Conservation (phyloP, 1,140 invertebrate genomes). For the Chironomus tepperi region DNA sequence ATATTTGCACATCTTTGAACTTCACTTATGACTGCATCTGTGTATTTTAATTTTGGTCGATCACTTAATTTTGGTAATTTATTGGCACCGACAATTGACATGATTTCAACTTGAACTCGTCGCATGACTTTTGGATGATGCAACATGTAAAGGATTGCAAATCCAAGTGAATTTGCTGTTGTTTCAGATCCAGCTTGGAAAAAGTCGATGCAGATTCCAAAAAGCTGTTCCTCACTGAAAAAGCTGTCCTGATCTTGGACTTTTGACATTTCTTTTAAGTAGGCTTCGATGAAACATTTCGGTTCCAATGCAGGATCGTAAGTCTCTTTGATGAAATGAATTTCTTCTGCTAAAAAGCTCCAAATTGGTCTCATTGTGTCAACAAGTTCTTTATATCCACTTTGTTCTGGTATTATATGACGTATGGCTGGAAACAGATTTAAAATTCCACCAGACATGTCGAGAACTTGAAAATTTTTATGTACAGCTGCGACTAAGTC, state of each 20-base stretch:
- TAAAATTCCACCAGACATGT: slow-evolving; percentile 56
- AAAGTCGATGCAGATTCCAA: slow-evolving; percentile 57
- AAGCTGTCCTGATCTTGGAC: not conserved
- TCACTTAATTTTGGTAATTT: slow-evolving; percentile 50
- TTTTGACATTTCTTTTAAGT: slow-evolving; percentile 27
- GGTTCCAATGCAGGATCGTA: slow-evolving; percentile 26
- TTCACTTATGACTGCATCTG: slow-evolving; percentile 53
- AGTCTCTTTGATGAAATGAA: slow-evolving; percentile 29
- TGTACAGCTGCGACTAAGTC: slow-evolving; percentile 47
- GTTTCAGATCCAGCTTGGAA: slow-evolving; percentile 64
- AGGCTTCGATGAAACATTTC: slow-evolving; percentile 30
- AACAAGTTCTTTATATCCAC: slow-evolving; percentile 48
- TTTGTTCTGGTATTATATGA: slow-evolving; percentile 47
- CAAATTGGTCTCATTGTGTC: slow-evolving; percentile 40
- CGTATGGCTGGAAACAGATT: slow-evolving; percentile 56
- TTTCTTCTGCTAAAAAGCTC: slow-evolving; percentile 41
- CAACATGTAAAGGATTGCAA: slow-evolving; percentile 54
- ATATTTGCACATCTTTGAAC: slow-evolving; percentile 49
- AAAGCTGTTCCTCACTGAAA: slow-evolving; percentile 51
- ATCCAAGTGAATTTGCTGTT: slow-evolving; percentile 53
- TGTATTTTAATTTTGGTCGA: slow-evolving; percentile 50
- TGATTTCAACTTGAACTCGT: slow-evolving; percentile 57
- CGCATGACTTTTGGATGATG: slow-evolving; percentile 55
- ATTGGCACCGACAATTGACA: slow-evolving; percentile 50
- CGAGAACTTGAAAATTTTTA: slow-evolving; percentile 47